Evolutionary conservation across 2,113 vertebrate species (phyloP).

Genomic region (Catagonus wagneri): DNA sequence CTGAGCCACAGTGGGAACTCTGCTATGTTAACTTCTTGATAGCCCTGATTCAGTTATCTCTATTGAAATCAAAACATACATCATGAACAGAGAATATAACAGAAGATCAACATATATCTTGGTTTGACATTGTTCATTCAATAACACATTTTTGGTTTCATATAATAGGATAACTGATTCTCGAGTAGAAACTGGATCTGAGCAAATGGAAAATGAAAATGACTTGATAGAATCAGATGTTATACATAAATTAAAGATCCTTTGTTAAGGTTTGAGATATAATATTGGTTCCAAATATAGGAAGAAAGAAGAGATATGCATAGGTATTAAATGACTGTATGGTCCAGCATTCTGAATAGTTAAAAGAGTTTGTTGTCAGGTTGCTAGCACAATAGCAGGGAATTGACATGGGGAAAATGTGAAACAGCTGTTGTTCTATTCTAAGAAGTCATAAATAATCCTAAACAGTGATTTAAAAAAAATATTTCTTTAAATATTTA

Average conservation of each 20-base stretch:
- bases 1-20: no score
- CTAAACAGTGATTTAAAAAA: background rate
- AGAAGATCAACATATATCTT: background rate
- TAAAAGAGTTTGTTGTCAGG: background rate
- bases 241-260: background rate
- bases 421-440: conserved; percentile 46
- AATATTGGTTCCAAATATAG: background rate
- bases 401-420: background rate
- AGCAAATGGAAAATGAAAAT: background rate
- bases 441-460: conserved; percentile 47
- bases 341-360: background rate
- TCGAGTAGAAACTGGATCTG: background rate
- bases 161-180: background rate
- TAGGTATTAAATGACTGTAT: background rate
- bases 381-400: background rate
- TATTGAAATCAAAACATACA: background rate
- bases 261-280: background rate
- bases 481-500: conserved; percentile 27
- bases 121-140: conserved; percentile 18
- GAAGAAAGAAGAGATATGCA: background rate
- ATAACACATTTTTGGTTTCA: background rate
- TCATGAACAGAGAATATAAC: background rate
- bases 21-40: background rate
- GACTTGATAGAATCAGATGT: background rate
- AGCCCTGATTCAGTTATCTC: background rate